Evolutionary conservation across 1,140 invertebrate genomes (phyloP).

Genomic region (Drosophila asahinai): DNA sequence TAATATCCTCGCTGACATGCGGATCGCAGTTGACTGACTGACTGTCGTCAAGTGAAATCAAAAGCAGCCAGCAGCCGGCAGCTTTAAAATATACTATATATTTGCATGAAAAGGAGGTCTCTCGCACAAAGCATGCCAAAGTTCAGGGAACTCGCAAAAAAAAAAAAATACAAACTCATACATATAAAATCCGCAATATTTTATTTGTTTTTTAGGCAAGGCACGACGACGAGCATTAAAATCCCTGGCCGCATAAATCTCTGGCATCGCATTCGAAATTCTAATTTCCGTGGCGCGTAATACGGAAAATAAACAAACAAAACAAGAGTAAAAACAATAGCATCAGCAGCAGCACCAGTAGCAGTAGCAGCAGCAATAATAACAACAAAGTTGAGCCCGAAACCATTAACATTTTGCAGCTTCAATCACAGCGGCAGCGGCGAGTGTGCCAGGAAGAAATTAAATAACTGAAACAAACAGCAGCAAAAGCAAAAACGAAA

Average conservation of each 20-base stretch:
- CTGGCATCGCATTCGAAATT: conserved; percentile 44
- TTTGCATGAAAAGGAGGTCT: conserved; percentile 5
- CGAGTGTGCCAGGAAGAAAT: conserved; percentile 42
- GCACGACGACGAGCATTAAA: conserved; percentile 39
- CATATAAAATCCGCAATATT: conserved; percentile 18
- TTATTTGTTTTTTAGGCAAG: conserved; percentile 31
- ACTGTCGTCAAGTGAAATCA: conserved; percentile 82
- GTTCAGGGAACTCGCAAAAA: conserved; percentile 14
- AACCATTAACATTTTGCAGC: conserved; percentile 69
- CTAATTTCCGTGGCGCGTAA: conserved; percentile 60
- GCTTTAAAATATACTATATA: conserved; percentile 29
- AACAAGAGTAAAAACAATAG: conserved; percentile 33
- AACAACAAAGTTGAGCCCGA: conserved; percentile 40
- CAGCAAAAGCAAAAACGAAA: conserved; percentile 27
- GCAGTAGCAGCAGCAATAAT: background rate
- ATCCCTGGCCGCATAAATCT: conserved; percentile 42
- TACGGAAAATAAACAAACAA: conserved; percentile 58
- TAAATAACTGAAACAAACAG: conserved; percentile 54
- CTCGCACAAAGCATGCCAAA: conserved; percentile 14
- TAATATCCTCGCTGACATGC: conserved; percentile 78
- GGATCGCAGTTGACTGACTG: conserved; percentile 73
- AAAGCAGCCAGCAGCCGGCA: conserved; percentile 42
- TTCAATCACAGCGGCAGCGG: conserved; percentile 52
- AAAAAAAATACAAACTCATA: background rate
- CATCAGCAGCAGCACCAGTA: background rate